These are phyloP conservation scores for Gymnobelideus leadbeateri DNA, from an alignment of 2,113 vertebrate species.

Conservation along the genomic window DNA sequence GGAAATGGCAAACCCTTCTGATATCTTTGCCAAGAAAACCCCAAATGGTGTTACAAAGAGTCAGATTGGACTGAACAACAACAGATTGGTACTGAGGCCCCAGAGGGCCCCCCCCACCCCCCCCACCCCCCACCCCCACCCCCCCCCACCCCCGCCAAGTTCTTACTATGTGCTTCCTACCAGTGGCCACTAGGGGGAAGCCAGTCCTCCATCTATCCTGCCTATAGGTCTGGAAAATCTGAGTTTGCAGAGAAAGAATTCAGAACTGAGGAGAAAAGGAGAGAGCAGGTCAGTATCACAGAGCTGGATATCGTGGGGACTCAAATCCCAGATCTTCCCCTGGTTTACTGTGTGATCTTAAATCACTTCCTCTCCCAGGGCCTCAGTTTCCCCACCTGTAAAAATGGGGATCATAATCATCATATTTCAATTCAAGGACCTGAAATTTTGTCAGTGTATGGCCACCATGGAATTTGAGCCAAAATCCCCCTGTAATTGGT, in stretches of 20 bases:
- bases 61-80: not conserved
- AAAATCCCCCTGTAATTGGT: not conserved
- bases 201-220: not conserved
- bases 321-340: not conserved
- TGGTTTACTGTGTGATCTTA: not conserved
- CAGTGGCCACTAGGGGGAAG: not conserved
- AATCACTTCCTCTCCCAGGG: not conserved
- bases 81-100: not conserved
- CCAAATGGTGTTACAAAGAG: not conserved
- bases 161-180: not conserved
- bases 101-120: no score
- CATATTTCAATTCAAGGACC: not conserved
- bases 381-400: not conserved
- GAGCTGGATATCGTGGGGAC: not conserved
- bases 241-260: not conserved
- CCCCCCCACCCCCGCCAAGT: not conserved
- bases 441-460: not conserved
- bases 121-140: no score
- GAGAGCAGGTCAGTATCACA: no score
- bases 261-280: not conserved
- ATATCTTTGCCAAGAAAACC: not conserved
- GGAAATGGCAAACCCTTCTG: not conserved
- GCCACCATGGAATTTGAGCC: not conserved
- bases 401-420: not conserved
- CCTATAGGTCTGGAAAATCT: not conserved